Percentiles rank a stretch among this genome's conserved stretches.
Conservation (phyloP, 2,888 invertebrate genomes). For the Rotaria magnacalcarata region DNA sequence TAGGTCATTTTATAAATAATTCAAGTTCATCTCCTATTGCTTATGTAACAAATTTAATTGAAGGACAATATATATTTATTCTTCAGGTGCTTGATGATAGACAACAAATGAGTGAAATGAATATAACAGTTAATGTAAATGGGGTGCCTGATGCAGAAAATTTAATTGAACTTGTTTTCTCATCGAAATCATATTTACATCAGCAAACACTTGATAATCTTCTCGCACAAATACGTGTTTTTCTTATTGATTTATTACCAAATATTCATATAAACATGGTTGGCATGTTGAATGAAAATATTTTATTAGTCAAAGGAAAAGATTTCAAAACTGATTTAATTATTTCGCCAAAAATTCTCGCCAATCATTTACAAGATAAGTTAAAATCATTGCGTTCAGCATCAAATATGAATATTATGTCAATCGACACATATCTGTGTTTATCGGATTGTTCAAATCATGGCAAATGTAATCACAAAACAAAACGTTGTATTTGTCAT, state of each 20-base stretch:
- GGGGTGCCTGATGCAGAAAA: neutral
- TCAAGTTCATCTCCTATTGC: slow-evolving; percentile 34
- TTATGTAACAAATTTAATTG: slow-evolving; percentile 38
- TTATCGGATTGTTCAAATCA: slow-evolving; percentile 44
- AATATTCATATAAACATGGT: neutral
- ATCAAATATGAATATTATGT: neutral
- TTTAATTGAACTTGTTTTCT: neutral
- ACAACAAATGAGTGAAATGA: slow-evolving; percentile 38
- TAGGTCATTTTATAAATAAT: slow-evolving; percentile 37
- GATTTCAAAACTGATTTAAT: neutral
- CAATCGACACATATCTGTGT: slow-evolving; percentile 3
- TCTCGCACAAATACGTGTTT: neutral
- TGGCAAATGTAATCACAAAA: slow-evolving; percentile 41
- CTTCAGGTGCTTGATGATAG: slow-evolving; percentile 39
- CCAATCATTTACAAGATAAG: neutral
- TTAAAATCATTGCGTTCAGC: neutral
- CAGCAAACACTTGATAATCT: slow-evolving; percentile 24
- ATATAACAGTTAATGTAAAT: slow-evolving; percentile 28
- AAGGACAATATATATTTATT: slow-evolving; percentile 42
- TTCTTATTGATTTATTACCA: slow-evolving; percentile 13
- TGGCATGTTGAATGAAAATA: neutral
- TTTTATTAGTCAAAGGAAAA: neutral
- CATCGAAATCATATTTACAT: neutral
- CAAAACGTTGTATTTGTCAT: slow-evolving; percentile 41
- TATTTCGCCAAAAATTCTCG: neutral